Conservation (phyloP, 2,888 invertebrate genomes). For the Heterodera filipjevi region DNA sequence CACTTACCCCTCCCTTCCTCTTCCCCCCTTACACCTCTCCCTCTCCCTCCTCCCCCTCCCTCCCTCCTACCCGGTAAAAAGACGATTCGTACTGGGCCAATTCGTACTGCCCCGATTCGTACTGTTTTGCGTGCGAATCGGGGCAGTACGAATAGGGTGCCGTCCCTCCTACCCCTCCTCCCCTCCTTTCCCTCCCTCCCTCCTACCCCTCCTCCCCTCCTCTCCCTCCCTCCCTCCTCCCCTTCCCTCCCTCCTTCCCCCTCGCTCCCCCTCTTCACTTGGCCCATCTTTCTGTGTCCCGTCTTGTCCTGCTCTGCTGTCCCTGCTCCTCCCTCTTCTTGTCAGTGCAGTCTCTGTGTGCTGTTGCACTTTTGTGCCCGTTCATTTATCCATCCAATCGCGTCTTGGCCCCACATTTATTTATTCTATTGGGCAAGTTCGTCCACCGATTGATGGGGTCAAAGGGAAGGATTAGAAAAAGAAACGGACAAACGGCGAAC, state of each 20-base stretch:
- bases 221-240: not conserved
- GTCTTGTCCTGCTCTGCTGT: not conserved
- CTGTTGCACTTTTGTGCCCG: not conserved
- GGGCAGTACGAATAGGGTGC: too few species aligned
- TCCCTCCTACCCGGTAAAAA: too few species aligned
- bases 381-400: not conserved
- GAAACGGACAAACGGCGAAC: not conserved
- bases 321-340: not conserved
- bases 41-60: too few species aligned
- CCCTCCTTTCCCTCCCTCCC: not conserved
- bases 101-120: too few species aligned
- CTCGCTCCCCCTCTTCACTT: not conserved
- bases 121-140: too few species aligned
- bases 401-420: not conserved
- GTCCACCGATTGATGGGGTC: constrained; percentile 8
- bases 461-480: not conserved
- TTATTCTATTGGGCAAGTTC: constrained; percentile 5
- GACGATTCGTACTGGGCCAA: too few species aligned
- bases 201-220: too few species aligned
- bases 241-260: not conserved
- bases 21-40: too few species aligned
- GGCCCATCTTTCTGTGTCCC: not conserved
- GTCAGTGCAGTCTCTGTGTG: too few species aligned
- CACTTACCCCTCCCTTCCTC: too few species aligned
- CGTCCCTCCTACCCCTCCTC: not conserved